Conservation (phyloP, 2,888 invertebrate genomes). For the Parelbella ahira region DNA sequence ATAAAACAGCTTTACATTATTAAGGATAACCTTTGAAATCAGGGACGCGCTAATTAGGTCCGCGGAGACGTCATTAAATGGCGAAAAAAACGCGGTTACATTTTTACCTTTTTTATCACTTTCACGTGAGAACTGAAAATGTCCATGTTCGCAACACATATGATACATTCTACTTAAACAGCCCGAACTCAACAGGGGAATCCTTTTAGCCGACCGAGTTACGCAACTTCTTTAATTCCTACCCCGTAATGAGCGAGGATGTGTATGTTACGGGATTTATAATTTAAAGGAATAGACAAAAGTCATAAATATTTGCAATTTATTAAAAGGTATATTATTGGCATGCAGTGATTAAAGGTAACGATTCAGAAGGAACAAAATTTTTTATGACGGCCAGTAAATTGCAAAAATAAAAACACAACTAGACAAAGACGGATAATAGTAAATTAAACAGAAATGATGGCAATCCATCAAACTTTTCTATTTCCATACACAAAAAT, state of each 20-base stretch:
- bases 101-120: neutral
- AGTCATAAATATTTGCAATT: too few species aligned
- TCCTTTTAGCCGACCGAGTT: conserved; percentile 14
- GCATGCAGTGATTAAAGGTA: too few species aligned
- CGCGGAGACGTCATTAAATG: conserved; percentile 8
- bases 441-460: conserved; percentile 10
- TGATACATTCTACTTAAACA: conserved; percentile 5
- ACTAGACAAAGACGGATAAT: too few species aligned
- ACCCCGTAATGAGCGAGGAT: neutral
- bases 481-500: too few species aligned
- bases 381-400: too few species aligned
- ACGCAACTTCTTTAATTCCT: neutral
- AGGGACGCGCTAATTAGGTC: conserved; percentile 6
- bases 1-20: too few species aligned
- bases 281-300: too few species aligned
- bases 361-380: too few species aligned
- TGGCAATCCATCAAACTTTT: conserved; percentile 5
- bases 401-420: too few species aligned
- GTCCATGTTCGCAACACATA: too few species aligned
- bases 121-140: neutral
- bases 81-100: conserved; percentile 1
- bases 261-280: neutral
- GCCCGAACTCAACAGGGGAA: conserved; percentile 10
- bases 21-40: conserved; percentile 12
- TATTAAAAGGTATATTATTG: too few species aligned